Evolutionary conservation across 2,888 invertebrate genomes (phyloP).

Genomic region (Diachrysia chrysitis): DNA sequence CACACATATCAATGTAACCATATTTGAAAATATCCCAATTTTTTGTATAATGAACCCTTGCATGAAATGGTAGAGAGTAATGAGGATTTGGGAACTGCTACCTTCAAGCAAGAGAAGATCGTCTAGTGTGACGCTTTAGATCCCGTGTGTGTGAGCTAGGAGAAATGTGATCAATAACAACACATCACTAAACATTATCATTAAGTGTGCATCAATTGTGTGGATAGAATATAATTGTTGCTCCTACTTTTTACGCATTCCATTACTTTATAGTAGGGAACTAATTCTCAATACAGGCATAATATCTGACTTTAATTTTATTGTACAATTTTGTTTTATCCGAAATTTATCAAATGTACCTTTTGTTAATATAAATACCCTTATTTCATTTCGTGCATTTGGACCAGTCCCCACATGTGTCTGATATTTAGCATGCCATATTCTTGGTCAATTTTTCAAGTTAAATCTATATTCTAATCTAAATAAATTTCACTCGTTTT

Average conservation of each 20-base stretch:
- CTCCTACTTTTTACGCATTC: conserved; percentile 19
- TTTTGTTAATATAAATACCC: conserved; percentile 53
- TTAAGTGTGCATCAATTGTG: conserved; percentile 36
- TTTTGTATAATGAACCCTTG: conserved; percentile 64
- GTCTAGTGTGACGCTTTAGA: conserved; percentile 42
- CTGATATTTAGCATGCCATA: conserved; percentile 23
- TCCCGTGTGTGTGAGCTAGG: conserved; percentile 56
- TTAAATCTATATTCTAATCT: too few relatives aligned
- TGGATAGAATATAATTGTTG: conserved; percentile 20
- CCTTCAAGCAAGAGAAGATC: conserved; percentile 56
- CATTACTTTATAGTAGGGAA: conserved; percentile 10
- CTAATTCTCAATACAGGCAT: conserved; percentile 15
- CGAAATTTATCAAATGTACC: conserved; percentile 41
- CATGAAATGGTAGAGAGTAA: conserved; percentile 72
- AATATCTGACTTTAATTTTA: background rate
- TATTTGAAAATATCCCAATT: conserved; percentile 43
- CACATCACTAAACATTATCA: conserved; percentile 54
- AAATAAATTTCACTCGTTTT: too few relatives aligned
- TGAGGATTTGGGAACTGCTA: conserved; percentile 55
- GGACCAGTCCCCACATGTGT: conserved; percentile 63
- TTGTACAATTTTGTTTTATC: conserved; percentile 10
- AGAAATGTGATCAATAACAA: conserved; percentile 62
- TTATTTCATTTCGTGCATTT: conserved; percentile 69
- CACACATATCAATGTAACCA: conserved; percentile 49
- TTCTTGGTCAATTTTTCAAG: background rate